phyloP scores from a whole-genome alignment of 2,888 invertebrate species.

The Chirona hameri region DNA sequence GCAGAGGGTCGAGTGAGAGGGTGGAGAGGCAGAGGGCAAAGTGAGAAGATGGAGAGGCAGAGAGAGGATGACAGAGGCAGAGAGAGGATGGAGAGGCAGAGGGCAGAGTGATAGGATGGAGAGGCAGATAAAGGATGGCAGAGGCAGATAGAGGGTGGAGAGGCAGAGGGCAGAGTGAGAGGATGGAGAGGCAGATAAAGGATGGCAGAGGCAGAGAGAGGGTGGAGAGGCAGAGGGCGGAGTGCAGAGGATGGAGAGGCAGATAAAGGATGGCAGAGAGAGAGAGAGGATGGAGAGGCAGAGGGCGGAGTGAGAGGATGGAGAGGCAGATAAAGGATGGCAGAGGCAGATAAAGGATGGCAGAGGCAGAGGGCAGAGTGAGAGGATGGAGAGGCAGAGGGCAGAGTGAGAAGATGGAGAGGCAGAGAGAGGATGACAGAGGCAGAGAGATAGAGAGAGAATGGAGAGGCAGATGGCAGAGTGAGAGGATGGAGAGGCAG shows the following conservation, averaged over 20 bases:
- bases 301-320: constrained; percentile 40
- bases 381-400: not conserved
- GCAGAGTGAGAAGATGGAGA: too few relatives aligned
- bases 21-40: constrained; percentile 33
- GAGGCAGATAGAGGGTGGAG: not conserved
- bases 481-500: constrained; percentile 34
- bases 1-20: constrained; percentile 41
- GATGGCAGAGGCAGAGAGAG: constrained; percentile 44
- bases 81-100: not conserved
- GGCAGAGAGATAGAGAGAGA: constrained; percentile 38
- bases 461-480: constrained; percentile 34
- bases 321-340: too few relatives aligned
- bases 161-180: constrained; percentile 39
- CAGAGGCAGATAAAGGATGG: not conserved
- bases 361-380: constrained; percentile 39
- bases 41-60: constrained; percentile 34
- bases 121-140: too few relatives aligned
- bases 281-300: constrained; percentile 39
- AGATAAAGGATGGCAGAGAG: too few relatives aligned
- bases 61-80: too few relatives aligned
- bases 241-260: not conserved
- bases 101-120: constrained; percentile 39
- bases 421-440: constrained; percentile 42
- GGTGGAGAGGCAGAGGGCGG: too few relatives aligned
- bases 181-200: too few relatives aligned